Conservation (phyloP, 2,888 invertebrate species). For the Tinea trinotella region DNA sequence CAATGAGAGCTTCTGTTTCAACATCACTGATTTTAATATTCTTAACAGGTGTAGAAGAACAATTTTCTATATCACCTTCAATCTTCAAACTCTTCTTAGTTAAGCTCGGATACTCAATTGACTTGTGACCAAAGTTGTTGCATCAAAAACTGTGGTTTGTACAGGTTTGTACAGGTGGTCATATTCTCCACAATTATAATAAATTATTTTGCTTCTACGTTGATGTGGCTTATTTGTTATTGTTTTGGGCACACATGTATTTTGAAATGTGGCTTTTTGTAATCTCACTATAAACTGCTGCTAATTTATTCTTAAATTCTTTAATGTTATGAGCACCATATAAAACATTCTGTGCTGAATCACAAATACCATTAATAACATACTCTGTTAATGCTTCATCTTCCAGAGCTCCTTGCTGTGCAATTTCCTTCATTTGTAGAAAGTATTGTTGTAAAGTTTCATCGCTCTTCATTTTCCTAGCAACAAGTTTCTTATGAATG, state of each 20-base stretch:
- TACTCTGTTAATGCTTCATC: constrained; percentile 36
- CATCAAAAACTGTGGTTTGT: constrained; percentile 31
- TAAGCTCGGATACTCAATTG: background rate
- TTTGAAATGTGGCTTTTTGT: no score
- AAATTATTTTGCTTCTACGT: no score
- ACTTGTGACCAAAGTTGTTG: constrained; percentile 28
- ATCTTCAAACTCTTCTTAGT: no score
- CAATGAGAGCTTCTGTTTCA: background rate
- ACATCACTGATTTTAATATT: background rate
- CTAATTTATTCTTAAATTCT: no score
- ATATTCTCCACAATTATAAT: no score
- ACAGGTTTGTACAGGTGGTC: constrained; percentile 25
- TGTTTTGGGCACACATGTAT: no score
- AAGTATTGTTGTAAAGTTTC: constrained; percentile 39
- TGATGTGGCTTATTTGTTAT: no score
- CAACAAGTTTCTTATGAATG: constrained; percentile 14
- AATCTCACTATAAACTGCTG: no score
- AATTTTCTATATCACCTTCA: no score
- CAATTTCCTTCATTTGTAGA: constrained; percentile 38
- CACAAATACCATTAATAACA: constrained; percentile 38
- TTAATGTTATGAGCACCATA: no score
- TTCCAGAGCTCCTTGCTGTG: constrained; percentile 33
- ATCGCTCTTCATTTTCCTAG: constrained; percentile 31
- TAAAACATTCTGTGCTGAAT: constrained; percentile 20
- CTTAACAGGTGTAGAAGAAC: background rate